Conservation (phyloP, 1,140 invertebrate genomes). For the Drosophila teissieri region DNA sequence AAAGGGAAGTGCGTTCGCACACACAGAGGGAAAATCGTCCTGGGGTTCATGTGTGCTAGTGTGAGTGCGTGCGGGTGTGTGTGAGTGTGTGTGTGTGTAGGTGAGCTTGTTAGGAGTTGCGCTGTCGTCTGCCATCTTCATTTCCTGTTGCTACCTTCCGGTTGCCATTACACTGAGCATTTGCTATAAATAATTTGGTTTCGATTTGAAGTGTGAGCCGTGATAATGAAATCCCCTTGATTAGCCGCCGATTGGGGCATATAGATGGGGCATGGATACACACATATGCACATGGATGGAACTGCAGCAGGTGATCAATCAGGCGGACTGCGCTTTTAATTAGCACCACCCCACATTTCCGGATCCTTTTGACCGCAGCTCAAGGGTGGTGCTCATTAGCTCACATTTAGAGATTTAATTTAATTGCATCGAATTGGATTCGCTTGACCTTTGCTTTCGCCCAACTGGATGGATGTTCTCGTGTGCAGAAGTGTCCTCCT, state of each 20-base stretch:
- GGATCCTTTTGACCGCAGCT: slow-evolving; percentile 30
- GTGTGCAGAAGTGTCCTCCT: slow-evolving; percentile 33
- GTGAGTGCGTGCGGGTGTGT: slow-evolving; percentile 8
- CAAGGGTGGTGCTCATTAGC: slow-evolving; percentile 69
- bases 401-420: slow-evolving; percentile 68
- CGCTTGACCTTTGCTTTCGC: slow-evolving; percentile 50
- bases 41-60: slow-evolving; percentile 12
- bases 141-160: slow-evolving; percentile 63
- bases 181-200: slow-evolving; percentile 62
- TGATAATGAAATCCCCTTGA: slow-evolving; percentile 72
- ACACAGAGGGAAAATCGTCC: slow-evolving; percentile 12
- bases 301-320: slow-evolving; percentile 49
- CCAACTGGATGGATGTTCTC: slow-evolving; percentile 13
- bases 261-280: not conserved
- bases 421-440: slow-evolving; percentile 62
- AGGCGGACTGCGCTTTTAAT: slow-evolving; percentile 53
- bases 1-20: slow-evolving; percentile 29
- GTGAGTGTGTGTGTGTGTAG: slow-evolving; percentile 1
- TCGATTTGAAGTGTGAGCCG: slow-evolving; percentile 60
- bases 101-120: slow-evolving; percentile 65
- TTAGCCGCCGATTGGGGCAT: slow-evolving; percentile 42
- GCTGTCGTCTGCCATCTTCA: slow-evolving; percentile 46
- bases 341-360: slow-evolving; percentile 19
- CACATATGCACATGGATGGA: not conserved
- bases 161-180: slow-evolving; percentile 71